Evolutionary conservation across 1,140 invertebrate genomes (phyloP), one percentile per base, ranked within the genome.

Genomic region (Catajapyx aquilonaris): DNA sequence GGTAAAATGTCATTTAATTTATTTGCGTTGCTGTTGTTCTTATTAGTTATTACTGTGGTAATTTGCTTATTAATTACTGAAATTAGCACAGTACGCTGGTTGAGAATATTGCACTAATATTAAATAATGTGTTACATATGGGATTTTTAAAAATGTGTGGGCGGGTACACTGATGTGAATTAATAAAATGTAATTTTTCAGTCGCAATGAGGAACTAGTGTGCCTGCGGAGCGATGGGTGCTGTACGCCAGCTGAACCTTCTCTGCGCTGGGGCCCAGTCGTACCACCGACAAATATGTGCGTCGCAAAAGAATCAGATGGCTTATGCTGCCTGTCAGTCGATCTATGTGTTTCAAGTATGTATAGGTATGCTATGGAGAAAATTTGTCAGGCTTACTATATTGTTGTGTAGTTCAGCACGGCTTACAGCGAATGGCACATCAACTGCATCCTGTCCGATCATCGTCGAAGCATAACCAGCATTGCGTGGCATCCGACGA

Each of bases 321-420:
- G 61, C 61, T 4, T 64, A 63, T 47, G 60, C 57, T 42, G 56
- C 61, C 5, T 62, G 60, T 2, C 48, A 62, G 31, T 59, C 60
- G 16, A 54, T 64, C 20, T 64, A 64, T 43, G 52, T 64, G 22
- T 64, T 63, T 44, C 47, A 62, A 52, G 59, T 60, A 44, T 45
- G 43, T 17, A n/a, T 13, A 15, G 21, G 19, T n/a, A n/a, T n/a
- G n/a, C n/a, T n/a, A n/a, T n/a, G n/a, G n/a, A n/a, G 34, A 21
- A 28, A 41, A 42, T 20, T 21, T 21, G 21, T 38, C 15, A 3
- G 35, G 15, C 62, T 21, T 73, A 45, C 10, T 70, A 52, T 35
- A 56, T 63, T 40, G 66, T 56, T 18, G 69, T 73, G 13, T 68
- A 64, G 60, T 75, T 74, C 40, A 73, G 60, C 48, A 70, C 43